A percentile compares a stretch with the other conserved stretches of the same genome.
These are phyloP conservation scores for Gallinago stenura DNA, from an alignment of 2,797 vertebrate genomes.

Conservation along the genomic window DNA sequence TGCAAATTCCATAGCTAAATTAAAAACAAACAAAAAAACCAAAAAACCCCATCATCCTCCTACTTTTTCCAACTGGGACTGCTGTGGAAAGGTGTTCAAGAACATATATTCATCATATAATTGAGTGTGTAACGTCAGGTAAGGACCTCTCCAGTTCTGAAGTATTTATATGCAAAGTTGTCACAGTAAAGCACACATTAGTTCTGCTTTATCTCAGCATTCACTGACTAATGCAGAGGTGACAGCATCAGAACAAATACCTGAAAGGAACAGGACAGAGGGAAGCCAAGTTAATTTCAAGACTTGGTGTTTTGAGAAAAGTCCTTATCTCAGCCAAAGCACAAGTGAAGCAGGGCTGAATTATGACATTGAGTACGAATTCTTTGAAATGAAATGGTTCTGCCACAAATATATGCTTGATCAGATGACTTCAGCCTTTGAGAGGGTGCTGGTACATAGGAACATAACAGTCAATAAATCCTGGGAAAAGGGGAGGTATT, in stretches of 20 bases:
- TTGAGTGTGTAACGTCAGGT: not conserved
- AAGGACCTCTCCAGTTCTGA: not conserved
- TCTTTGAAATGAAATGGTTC: not conserved
- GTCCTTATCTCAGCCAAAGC: not conserved
- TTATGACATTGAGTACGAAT: not conserved
- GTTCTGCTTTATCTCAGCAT: conserved; percentile 31
- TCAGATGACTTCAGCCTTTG: not conserved
- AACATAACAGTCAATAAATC: not conserved
- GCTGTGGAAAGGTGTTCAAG: not conserved
- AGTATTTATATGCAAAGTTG: conserved; percentile 14
- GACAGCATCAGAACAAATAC: not conserved
- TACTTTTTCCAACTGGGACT: not conserved
- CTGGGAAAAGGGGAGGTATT: not conserved
- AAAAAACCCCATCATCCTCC: fast-evolving
- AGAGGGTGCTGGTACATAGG: not conserved
- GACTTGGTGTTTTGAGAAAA: not conserved
- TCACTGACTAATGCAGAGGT: not conserved
- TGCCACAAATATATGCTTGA: not conserved
- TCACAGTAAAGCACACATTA: not conserved
- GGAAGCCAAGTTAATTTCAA: not conserved
- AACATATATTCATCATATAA: not conserved
- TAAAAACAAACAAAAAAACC: not conserved
- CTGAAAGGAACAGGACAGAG: not conserved
- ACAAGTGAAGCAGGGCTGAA: not conserved
- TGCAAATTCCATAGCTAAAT: not conserved